These are phyloP conservation scores for Archegozetes longisetosus DNA, from an alignment of 1,140 invertebrate species.

Conservation along the genomic window DNA sequence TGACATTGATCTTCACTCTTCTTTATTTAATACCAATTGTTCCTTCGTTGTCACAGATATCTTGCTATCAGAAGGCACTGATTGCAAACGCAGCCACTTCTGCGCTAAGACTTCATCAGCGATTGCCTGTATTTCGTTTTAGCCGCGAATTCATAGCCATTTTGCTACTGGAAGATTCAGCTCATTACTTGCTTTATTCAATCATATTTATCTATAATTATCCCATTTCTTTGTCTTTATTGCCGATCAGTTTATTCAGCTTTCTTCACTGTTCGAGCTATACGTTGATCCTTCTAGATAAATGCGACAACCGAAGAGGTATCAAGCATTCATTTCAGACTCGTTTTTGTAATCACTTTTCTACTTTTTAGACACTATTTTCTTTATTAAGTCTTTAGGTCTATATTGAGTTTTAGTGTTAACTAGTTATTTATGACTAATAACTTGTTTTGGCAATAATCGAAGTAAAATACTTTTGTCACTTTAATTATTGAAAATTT, in stretches of 20 bases:
- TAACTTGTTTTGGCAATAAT: too few species aligned
- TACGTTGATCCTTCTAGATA: conserved; percentile 68
- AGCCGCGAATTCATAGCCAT: conserved; percentile 54
- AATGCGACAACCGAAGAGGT: conserved; percentile 40
- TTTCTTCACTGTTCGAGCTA: conserved; percentile 77
- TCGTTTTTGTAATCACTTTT: conserved; percentile 7
- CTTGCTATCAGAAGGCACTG: conserved; percentile 65
- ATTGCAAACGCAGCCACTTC: conserved; percentile 81
- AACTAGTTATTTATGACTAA: too few species aligned
- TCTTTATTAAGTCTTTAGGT: too few species aligned
- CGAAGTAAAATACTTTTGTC: too few species aligned
- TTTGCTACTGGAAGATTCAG: conserved; percentile 78
- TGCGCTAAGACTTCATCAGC: conserved; percentile 78
- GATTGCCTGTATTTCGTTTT: conserved; percentile 53
- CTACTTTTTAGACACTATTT: conserved; percentile 7
- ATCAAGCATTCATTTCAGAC: conserved; percentile 4
- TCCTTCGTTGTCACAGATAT: background rate
- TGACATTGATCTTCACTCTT: conserved; percentile 62
- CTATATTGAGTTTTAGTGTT: too few species aligned
- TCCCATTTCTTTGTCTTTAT: conserved; percentile 70
- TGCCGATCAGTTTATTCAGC: conserved; percentile 76
- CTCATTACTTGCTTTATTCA: conserved; percentile 87
- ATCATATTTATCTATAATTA: conserved; percentile 77
- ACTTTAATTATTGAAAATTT: too few species aligned
- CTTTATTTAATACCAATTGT: conserved; percentile 62